Evolutionary conservation across 2,888 invertebrate species (phyloP).

Genomic region (Horisme vitalbata): DNA sequence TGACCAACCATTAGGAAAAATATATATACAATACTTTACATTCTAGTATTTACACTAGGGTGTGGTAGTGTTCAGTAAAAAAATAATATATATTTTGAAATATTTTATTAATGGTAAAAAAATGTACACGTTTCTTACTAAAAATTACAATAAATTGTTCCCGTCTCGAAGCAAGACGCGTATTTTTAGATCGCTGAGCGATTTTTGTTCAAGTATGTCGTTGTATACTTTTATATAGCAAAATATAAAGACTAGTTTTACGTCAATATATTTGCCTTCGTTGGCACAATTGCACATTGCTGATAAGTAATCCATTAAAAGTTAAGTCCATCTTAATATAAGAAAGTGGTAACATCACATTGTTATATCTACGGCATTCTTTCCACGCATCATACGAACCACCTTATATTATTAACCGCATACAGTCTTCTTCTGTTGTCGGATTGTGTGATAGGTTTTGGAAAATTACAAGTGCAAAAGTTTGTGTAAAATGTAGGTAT

Average conservation of each 20-base stretch:
- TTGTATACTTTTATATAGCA: slow-evolving; percentile 35
- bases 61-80: slow-evolving; percentile 32
- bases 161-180: slow-evolving; percentile 29
- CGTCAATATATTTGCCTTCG: slow-evolving; percentile 34
- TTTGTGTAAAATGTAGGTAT: slow-evolving; percentile 70
- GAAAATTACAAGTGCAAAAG: slow-evolving; percentile 24
- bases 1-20: slow-evolving; percentile 22
- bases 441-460: slow-evolving; percentile 36
- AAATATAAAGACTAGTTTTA: slow-evolving; percentile 50
- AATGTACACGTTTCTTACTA: slow-evolving; percentile 68
- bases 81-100: slow-evolving; percentile 55
- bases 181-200: slow-evolving; percentile 36
- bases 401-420: slow-evolving; percentile 46
- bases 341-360: slow-evolving; percentile 51
- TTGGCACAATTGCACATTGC: slow-evolving; percentile 47
- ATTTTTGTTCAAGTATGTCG: slow-evolving; percentile 22
- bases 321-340: slow-evolving; percentile 33
- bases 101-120: slow-evolving; percentile 78
- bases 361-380: slow-evolving; percentile 45
- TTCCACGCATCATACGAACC: slow-evolving; percentile 40
- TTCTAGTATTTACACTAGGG: slow-evolving; percentile 20
- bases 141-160: slow-evolving; percentile 52
- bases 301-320: slow-evolving; percentile 28
- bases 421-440: slow-evolving; percentile 62
- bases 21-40: slow-evolving; percentile 10